Conservation (phyloP, 2,888 invertebrate genomes). For the Hemaris fuciformis region DNA sequence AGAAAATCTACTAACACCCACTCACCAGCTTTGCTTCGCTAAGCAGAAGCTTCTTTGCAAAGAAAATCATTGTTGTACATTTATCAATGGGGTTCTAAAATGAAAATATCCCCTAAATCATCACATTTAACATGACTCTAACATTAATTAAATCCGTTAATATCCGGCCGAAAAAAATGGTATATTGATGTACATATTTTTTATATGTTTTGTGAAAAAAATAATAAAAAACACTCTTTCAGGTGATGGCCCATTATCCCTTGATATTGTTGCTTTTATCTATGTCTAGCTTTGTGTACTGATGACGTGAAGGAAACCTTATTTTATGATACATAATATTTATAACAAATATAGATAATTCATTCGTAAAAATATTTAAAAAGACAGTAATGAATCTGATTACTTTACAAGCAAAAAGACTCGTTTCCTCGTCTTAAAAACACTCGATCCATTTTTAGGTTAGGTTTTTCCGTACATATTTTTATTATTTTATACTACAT, state of each 20-base stretch:
- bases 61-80: conserved; percentile 1
- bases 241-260: conserved; percentile 59
- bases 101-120: neutral
- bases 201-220: conserved; percentile 5
- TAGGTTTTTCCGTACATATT: neutral
- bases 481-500: neutral
- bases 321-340: conserved; percentile 13
- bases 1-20: conserved; percentile 21
- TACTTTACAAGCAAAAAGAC: neutral
- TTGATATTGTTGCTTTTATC: conserved; percentile 45
- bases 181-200: conserved; percentile 10
- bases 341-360: conserved; percentile 9
- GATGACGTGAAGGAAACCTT: conserved; percentile 64
- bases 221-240: conserved; percentile 40
- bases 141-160: conserved; percentile 50
- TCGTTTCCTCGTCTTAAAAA: neutral
- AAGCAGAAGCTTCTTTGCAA: conserved; percentile 70
- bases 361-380: neutral
- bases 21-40: conserved; percentile 63
- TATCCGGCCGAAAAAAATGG: conserved; percentile 48
- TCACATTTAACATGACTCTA: conserved; percentile 13
- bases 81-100: neutral
- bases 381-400: neutral
- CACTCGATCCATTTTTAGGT: neutral
- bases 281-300: conserved; percentile 75